Percentiles rank a stretch among this genome's conserved stretches.
Evolutionary conservation across 2,797 vertebrate species (phyloP).

Genomic region (Cheirogaleus major): DNA sequence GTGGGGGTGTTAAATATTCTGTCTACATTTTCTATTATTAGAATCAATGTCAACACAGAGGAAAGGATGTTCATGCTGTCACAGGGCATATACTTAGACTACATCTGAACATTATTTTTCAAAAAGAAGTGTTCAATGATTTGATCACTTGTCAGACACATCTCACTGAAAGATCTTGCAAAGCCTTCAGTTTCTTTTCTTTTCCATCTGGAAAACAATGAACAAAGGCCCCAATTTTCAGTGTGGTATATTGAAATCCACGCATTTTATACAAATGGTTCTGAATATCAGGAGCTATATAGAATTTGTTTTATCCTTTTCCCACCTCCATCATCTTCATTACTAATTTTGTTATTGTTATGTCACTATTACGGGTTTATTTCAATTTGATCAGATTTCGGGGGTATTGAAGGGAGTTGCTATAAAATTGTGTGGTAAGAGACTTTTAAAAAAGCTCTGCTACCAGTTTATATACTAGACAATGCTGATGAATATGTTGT

Average conservation of each 20-base stretch:
- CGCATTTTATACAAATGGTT: constrained; percentile 73
- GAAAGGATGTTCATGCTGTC: constrained; percentile 86
- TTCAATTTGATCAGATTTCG: constrained; percentile 15
- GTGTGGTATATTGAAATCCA: constrained; percentile 51
- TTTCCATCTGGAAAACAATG: constrained; percentile 83
- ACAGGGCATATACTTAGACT: constrained; percentile 81
- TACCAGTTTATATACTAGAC: neutral
- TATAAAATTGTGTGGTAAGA: neutral
- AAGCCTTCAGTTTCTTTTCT: constrained; percentile 83
- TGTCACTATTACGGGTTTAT: neutral
- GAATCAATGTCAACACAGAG: constrained; percentile 85
- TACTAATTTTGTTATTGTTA: neutral
- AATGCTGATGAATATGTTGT: neutral
- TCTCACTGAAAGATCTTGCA: constrained; percentile 85
- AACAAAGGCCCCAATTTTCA: constrained; percentile 83
- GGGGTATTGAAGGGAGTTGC: neutral
- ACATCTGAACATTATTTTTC: constrained; percentile 87
- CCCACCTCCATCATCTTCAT: neutral
- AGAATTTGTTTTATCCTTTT: constrained; percentile 61
- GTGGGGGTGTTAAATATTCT: constrained; percentile 77
- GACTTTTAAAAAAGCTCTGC: neutral
- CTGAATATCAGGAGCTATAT: constrained; percentile 63
- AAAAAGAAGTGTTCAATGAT: constrained; percentile 84
- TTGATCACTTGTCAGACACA: constrained; percentile 88
- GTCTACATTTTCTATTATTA: constrained; percentile 86